Evolutionary conservation across 2,888 invertebrate genomes (phyloP).

Genomic region (Unio pictorum): DNA sequence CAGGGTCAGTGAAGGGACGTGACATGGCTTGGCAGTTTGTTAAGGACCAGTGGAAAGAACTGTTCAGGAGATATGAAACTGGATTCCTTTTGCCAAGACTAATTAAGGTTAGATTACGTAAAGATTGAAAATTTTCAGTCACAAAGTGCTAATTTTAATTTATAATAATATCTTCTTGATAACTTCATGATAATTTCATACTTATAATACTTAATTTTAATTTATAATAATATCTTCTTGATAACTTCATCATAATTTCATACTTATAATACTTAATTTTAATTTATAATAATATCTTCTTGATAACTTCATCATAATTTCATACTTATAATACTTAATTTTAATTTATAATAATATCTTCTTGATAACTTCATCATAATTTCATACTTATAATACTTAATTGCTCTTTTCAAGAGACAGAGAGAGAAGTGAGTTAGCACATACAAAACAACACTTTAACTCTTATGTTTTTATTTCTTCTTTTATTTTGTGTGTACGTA

Average conservation of each 20-base stretch:
- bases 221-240: not conserved
- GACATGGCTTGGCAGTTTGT: constrained; percentile 93
- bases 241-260: no score
- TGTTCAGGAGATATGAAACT: constrained; percentile 84
- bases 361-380: no score
- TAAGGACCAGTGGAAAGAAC: constrained; percentile 84
- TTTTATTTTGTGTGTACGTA: no score
- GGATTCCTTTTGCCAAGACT: constrained; percentile 87
- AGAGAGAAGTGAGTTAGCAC: no score
- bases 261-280: not conserved
- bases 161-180: not conserved
- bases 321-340: not conserved
- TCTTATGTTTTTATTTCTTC: no score
- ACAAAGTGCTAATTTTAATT: not conserved
- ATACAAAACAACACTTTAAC: no score
- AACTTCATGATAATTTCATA: no score
- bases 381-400: no score
- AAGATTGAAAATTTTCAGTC: not conserved
- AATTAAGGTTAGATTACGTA: constrained; percentile 76
- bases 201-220: not conserved
- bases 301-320: no score
- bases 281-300: not conserved
- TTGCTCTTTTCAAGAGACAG: no score
- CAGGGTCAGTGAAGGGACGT: constrained; percentile 85
- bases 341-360: not conserved